Evolutionary conservation across 2,113 vertebrate species (phyloP).

Genomic region (Amphiprion ocellaris): DNA sequence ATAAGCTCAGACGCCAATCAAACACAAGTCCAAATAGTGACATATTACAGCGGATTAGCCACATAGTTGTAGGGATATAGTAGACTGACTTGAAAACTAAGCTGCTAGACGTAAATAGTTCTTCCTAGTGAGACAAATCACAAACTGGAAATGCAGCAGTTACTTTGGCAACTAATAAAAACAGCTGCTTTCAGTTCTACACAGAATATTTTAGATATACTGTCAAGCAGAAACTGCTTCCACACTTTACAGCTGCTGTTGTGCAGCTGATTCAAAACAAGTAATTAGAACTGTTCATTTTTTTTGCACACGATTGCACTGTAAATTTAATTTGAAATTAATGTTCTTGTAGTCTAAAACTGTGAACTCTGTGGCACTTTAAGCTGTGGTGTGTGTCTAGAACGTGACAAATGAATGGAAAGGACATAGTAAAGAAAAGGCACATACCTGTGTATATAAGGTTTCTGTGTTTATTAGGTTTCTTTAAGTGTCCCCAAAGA

Average conservation of each 20-base stretch:
- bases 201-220: neutral
- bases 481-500: neutral
- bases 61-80: slow-evolving; percentile 5
- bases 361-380: too few species aligned
- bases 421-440: neutral
- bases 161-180: neutral
- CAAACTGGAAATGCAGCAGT: slow-evolving; percentile 6
- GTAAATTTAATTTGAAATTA: too few species aligned
- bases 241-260: too few species aligned
- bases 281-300: too few species aligned
- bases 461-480: neutral
- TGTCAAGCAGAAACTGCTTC: too few species aligned
- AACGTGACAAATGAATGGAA: neutral
- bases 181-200: neutral
- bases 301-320: too few species aligned
- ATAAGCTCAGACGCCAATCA: slow-evolving; percentile 16
- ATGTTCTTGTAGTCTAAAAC: too few species aligned
- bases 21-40: slow-evolving; percentile 19
- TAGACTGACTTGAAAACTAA: slow-evolving; percentile 9
- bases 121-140: neutral
- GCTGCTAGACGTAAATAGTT: slow-evolving; percentile 1
- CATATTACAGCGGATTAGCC: slow-evolving; percentile 30
- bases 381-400: too few species aligned
- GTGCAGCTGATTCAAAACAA: too few species aligned
- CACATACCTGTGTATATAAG: neutral